These are phyloP conservation scores for Harlomillsia oculata DNA, from an alignment of 1,140 invertebrate species.

Conservation along the genomic window DNA sequence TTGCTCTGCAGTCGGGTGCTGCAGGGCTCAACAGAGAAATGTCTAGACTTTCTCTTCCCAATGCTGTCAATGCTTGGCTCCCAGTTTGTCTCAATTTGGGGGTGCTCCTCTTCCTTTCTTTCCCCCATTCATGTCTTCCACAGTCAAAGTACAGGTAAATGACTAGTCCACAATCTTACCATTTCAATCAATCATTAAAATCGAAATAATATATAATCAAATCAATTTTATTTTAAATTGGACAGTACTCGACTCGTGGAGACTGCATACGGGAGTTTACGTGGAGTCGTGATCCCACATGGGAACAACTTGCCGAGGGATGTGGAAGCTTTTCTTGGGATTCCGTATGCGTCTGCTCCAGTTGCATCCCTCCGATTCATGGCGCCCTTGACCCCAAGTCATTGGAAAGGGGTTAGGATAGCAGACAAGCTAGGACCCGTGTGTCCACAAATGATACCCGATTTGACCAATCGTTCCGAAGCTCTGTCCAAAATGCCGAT, in stretches of 20 bases:
- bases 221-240: too few relatives aligned
- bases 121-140: constrained; percentile 33
- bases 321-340: constrained; percentile 47
- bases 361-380: constrained; percentile 48
- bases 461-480: constrained; percentile 30
- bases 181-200: too few relatives aligned
- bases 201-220: too few relatives aligned
- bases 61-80: constrained; percentile 32
- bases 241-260: constrained; percentile 31
- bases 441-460: constrained; percentile 57
- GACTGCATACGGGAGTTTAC: constrained; percentile 33
- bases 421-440: constrained; percentile 67
- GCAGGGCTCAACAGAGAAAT: too few relatives aligned
- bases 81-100: constrained; percentile 30
- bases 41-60: constrained; percentile 17
- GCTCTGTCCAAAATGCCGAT: constrained; percentile 42
- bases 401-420: constrained; percentile 59
- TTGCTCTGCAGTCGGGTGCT: too few relatives aligned
- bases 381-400: constrained; percentile 50
- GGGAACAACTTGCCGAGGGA: constrained; percentile 26
- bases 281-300: constrained; percentile 28
- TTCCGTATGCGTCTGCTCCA: constrained; percentile 51
- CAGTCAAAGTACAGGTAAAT: constrained; percentile 33
- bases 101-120: constrained; percentile 22
- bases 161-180: not conserved